A percentile compares a stretch with the other conserved stretches of the same genome.
Conservation (phyloP, 1,140 invertebrate genomes). For the Psilanteris sp. region DNA sequence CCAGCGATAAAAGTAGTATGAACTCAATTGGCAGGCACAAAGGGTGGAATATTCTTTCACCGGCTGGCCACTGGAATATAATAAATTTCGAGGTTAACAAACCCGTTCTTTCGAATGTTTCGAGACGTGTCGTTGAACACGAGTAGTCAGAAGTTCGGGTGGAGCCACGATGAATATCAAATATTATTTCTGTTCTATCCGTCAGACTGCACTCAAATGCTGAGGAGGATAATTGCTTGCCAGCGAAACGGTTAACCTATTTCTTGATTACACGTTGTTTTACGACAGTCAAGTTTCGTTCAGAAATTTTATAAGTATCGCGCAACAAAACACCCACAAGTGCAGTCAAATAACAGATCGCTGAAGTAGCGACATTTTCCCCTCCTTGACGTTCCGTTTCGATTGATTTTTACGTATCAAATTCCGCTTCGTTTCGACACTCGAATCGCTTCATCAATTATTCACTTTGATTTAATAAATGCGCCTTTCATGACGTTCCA, state of each 20-base stretch:
- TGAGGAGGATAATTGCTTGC: slow-evolving; percentile 40
- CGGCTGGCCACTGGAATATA: not conserved
- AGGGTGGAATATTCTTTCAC: not conserved
- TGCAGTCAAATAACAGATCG: slow-evolving; percentile 9
- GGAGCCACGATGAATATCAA: slow-evolving; percentile 34
- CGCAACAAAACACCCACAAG: slow-evolving; percentile 14
- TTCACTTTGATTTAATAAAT: too few relatives aligned
- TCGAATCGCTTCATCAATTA: too few relatives aligned
- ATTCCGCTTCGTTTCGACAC: too few relatives aligned
- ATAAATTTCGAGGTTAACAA: slow-evolving; percentile 3
- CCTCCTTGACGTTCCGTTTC: too few relatives aligned
- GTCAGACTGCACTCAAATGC: slow-evolving; percentile 46
- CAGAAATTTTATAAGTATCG: slow-evolving; percentile 20
- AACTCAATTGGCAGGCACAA: too few relatives aligned
- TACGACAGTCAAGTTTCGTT: slow-evolving; percentile 27
- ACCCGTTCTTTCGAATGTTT: slow-evolving; percentile 14
- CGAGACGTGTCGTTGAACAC: not conserved
- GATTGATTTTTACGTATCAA: too few relatives aligned
- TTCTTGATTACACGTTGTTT: slow-evolving; percentile 46
- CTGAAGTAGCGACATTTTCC: too few relatives aligned
- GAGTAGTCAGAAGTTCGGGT: slow-evolving; percentile 3
- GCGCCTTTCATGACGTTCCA: too few relatives aligned
- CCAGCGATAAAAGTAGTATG: too few relatives aligned
- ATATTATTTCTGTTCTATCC: slow-evolving; percentile 43
- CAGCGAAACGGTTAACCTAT: slow-evolving; percentile 46